Evolutionary conservation across 2,113 vertebrate genomes (phyloP), one percentile per base, ranked within the genome.

Genomic region (Psophia crepitans): DNA sequence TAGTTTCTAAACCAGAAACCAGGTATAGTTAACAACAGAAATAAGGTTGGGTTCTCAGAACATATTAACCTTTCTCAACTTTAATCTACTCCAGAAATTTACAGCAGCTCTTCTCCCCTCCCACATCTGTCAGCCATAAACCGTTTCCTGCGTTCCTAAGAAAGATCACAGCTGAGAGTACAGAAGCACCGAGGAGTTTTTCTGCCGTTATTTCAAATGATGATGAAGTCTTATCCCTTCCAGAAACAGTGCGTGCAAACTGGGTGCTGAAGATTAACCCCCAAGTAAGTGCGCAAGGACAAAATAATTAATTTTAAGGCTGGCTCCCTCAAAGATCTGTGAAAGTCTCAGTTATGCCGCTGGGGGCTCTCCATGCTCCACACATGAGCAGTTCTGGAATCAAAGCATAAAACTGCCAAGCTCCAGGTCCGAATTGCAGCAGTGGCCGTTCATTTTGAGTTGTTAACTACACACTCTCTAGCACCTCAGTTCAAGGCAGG

Each of bases 301-400:
- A 60, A 73, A 89, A 39, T 8, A 19, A 73, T 23, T 32, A 10
- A 17, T 35, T 74, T 89, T 16, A 48, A 83, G 46, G 41, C 16
- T 1, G 3, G n/a, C 21, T 90, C 56, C n/a, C 63, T 43, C 43
- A 70, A 21, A 77, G 82, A 28, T 5, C 8, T 32, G 75, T 80
- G 75, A 70, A 71, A 91, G 37, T 58, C 85, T n/a, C 71, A 28
- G 6, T 8, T 0, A 4, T 1, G 3, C 95, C 93, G 66, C 95
- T 96, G 92, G 95, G 64, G 96, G 91, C 93, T 92, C 93, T 91
- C 87, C 66, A 37, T 22, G 85, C 92, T 77, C 63, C 79, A 61
- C 74, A 80, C 41, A 73, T 0, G 7, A 87, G 74, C 81, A 48
- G 44, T 6, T 68, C 89, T 63, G 30, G 68, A 56, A 43, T 22